A percentile compares a stretch with the other conserved stretches of the same genome.
Conservation (phyloP, 2,797 vertebrate species). For the Enteromius fasciolatus region DNA sequence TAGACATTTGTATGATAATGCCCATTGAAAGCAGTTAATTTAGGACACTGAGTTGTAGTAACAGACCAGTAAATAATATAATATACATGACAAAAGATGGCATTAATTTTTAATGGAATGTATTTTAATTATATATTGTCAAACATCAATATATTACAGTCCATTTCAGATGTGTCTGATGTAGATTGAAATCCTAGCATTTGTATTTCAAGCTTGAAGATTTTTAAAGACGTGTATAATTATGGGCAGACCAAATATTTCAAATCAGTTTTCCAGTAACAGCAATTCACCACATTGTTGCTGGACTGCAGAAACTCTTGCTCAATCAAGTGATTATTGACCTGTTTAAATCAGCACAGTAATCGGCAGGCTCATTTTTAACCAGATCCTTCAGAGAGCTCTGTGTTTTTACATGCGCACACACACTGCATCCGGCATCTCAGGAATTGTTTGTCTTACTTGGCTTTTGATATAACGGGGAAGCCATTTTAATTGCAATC, state of each 20-base stretch:
- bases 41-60: background rate
- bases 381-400: slow-evolving; percentile 49
- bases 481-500: slow-evolving; percentile 68
- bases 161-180: background rate
- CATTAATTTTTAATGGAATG: background rate
- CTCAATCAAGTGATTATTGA: background rate
- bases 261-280: slow-evolving; percentile 8
- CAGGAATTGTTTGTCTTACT: slow-evolving; percentile 73
- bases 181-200: background rate
- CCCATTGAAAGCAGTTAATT: background rate
- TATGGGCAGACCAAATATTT: slow-evolving; percentile 14
- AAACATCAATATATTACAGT: background rate
- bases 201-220: background rate
- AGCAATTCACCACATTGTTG: background rate
- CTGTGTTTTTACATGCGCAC: background rate
- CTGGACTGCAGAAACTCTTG: background rate
- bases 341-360: background rate
- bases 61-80: background rate
- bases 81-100: background rate
- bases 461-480: slow-evolving; percentile 62
- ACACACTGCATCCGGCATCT: slow-evolving; percentile 56
- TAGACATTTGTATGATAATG: too few species aligned
- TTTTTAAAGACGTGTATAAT: slow-evolving; percentile 9
- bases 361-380: background rate
- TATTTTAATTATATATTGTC: background rate